A percentile compares a stretch with the other conserved stretches of the same genome.
These are phyloP conservation scores for Donacobius atricapilla DNA, from an alignment of 2,113 vertebrate genomes.

Conservation along the genomic window DNA sequence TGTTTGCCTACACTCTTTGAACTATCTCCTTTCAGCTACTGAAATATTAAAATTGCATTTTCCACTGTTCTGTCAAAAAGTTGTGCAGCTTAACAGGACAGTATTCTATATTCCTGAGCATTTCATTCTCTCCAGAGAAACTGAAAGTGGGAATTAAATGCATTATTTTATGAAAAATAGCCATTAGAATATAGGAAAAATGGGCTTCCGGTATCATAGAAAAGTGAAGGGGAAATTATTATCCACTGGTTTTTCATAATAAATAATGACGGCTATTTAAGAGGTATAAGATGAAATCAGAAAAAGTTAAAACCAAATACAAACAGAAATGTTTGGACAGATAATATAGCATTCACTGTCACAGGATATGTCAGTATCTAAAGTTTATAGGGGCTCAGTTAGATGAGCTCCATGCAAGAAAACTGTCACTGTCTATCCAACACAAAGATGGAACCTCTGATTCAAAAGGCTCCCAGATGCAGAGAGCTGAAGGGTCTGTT, in stretches of 20 bases:
- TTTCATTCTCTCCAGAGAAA: neutral
- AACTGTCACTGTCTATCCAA: neutral
- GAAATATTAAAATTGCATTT: conserved; percentile 31
- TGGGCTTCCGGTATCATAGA: neutral
- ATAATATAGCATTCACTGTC: neutral
- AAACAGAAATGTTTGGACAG: neutral
- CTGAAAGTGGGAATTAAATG: neutral
- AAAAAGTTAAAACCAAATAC: neutral
- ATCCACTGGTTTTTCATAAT: neutral
- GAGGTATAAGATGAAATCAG: neutral
- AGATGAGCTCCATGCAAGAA: neutral
- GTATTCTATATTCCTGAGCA: neutral
- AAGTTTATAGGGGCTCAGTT: neutral
- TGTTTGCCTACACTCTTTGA: conserved; percentile 41
- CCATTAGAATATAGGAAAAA: neutral
- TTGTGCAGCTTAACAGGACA: neutral
- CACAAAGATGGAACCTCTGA: neutral
- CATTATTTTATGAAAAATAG: neutral
- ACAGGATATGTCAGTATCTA: neutral
- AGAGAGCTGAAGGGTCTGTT: neutral
- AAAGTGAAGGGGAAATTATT: neutral
- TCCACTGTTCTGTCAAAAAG: conserved; percentile 9
- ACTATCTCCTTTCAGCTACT: neutral
- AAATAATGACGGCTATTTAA: neutral
- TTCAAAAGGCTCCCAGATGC: neutral